Percentiles rank a stretch among this genome's conserved stretches.
Evolutionary conservation across 2,888 invertebrate species (phyloP).

Genomic region (Tridacna gigas): DNA sequence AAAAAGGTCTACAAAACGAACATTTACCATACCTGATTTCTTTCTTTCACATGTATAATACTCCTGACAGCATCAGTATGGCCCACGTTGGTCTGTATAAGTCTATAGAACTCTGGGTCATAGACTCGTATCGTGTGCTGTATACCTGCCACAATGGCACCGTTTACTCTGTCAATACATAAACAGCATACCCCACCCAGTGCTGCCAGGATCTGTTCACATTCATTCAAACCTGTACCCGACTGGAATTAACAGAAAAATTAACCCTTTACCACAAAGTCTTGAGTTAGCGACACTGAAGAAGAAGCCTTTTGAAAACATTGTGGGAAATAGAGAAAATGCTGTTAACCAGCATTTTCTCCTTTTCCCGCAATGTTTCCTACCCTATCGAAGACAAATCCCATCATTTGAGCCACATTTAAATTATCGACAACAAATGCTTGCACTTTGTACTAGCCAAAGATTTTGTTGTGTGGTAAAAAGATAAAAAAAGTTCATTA

Average conservation of each 20-base stretch:
- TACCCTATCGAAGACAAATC: too few species aligned
- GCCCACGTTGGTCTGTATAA: constrained; percentile 84
- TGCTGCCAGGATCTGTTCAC: constrained; percentile 81
- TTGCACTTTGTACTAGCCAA: too few species aligned
- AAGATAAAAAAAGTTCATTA: too few species aligned
- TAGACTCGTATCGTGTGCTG: constrained; percentile 82
- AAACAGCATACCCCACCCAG: constrained; percentile 79
- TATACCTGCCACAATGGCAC: constrained; percentile 82
- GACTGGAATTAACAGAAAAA: constrained; percentile 69
- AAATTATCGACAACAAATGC: too few species aligned
- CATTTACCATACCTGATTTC: constrained; percentile 77
- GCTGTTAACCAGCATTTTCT: neutral
- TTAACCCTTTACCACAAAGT: neutral
- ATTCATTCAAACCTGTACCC: constrained; percentile 81
- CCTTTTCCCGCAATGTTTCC: too few species aligned
- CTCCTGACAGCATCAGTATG: constrained; percentile 82
- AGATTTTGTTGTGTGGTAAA: too few species aligned
- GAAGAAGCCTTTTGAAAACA: too few species aligned
- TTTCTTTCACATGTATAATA: constrained; percentile 83
- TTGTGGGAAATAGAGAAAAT: too few species aligned
- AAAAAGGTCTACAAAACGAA: too few species aligned
- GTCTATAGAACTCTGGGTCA: constrained; percentile 81
- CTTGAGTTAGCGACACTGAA: neutral
- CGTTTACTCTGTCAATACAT: constrained; percentile 81
- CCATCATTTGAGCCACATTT: too few species aligned